These are phyloP conservation scores for Drosophila simulans DNA, from an alignment of 1,140 invertebrate genomes.

Conservation along the genomic window DNA sequence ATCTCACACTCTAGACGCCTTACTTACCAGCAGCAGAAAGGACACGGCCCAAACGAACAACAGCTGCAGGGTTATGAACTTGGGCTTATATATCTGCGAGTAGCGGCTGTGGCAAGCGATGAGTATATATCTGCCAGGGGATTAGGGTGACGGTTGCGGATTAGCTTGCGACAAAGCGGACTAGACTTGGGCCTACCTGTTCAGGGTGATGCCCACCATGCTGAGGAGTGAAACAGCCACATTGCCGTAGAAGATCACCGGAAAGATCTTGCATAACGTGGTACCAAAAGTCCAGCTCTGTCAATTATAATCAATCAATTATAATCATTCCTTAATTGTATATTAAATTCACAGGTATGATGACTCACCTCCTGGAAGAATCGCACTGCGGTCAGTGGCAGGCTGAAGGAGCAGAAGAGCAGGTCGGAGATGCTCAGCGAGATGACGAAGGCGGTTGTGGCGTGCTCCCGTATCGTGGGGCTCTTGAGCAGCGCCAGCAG, in stretches of 20 bases:
- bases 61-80: conserved; percentile 90
- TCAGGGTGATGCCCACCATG: conserved; percentile 95
- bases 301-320: neutral
- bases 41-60: conserved; percentile 91
- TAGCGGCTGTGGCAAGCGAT: conserved; percentile 92
- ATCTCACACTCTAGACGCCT: no score
- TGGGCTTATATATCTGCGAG: conserved; percentile 89
- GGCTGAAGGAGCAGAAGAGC: conserved; percentile 92
- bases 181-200: conserved; percentile 87
- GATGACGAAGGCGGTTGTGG: conserved; percentile 94
- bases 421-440: conserved; percentile 94
- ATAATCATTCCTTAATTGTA: no score
- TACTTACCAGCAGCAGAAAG: conserved; percentile 87
- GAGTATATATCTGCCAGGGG: conserved; percentile 89
- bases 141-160: conserved; percentile 8
- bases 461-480: conserved; percentile 91
- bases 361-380: conserved; percentile 89
- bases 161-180: neutral
- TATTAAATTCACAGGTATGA: neutral
- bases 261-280: conserved; percentile 92
- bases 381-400: conserved; percentile 92
- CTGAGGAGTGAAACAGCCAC: conserved; percentile 94
- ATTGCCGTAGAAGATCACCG: conserved; percentile 95
- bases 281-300: conserved; percentile 91
- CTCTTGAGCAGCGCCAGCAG: conserved; percentile 91